These are phyloP conservation scores for Crenichthys baileyi DNA, from an alignment of 2,797 vertebrate species.

Conservation along the genomic window DNA sequence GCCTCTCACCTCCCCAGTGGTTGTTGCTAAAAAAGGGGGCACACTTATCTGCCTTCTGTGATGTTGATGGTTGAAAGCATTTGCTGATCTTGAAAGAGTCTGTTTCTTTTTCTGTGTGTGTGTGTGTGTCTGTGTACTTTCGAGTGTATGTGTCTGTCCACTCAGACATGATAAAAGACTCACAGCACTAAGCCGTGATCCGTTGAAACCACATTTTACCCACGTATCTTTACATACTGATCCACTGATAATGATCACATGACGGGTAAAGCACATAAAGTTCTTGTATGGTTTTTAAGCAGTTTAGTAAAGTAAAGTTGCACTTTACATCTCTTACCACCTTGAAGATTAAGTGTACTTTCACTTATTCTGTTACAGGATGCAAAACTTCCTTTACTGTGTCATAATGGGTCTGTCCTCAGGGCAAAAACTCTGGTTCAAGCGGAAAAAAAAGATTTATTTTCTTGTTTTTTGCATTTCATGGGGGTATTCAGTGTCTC, in stretches of 20 bases:
- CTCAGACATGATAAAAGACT: slow-evolving; percentile 72
- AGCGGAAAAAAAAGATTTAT: slow-evolving; percentile 41
- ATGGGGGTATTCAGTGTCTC: slow-evolving; percentile 61
- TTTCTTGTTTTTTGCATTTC: slow-evolving; percentile 53
- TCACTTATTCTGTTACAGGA: slow-evolving; percentile 62
- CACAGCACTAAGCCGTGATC: slow-evolving; percentile 60
- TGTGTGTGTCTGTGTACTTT: slow-evolving; percentile 15
- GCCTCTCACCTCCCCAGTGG: slow-evolving; percentile 77
- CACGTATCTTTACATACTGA: slow-evolving; percentile 13
- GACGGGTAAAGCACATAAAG: slow-evolving; percentile 5
- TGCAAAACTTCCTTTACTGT: slow-evolving; percentile 59
- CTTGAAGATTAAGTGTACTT: not conserved
- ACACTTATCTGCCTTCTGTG: slow-evolving; percentile 75
- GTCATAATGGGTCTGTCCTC: slow-evolving; percentile 67
- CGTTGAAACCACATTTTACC: slow-evolving; percentile 45
- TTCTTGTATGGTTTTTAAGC: slow-evolving; percentile 13
- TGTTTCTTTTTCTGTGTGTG: slow-evolving; percentile 35
- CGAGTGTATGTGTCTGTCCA: slow-evolving; percentile 57
- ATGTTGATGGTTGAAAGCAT: slow-evolving; percentile 80
- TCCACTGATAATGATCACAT: slow-evolving; percentile 34
- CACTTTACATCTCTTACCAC: not conserved
- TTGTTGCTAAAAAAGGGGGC: slow-evolving; percentile 72
- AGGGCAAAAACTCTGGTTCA: slow-evolving; percentile 63
- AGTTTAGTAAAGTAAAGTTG: not conserved
- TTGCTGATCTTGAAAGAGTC: slow-evolving; percentile 72